Evolutionary conservation across 2,113 vertebrate species (phyloP).

Genomic region (Raja brachyura): DNA sequence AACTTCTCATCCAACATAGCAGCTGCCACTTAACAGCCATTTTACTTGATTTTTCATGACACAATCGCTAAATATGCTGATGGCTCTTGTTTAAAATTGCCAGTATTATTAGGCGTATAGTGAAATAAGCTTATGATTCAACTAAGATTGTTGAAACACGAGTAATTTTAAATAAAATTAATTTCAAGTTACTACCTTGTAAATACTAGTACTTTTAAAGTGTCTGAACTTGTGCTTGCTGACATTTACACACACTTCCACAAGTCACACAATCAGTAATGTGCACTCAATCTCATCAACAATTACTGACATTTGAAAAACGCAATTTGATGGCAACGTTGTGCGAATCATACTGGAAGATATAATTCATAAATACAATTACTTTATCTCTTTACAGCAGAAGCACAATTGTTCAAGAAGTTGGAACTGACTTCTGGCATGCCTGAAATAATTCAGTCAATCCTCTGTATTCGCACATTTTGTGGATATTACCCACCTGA

Average conservation of each 20-base stretch:
- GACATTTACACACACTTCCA: not conserved
- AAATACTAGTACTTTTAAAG: not conserved
- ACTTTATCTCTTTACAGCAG: not conserved
- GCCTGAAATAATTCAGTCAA: not conserved
- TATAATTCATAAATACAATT: not conserved
- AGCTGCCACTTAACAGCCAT: not conserved
- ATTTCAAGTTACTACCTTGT: not conserved
- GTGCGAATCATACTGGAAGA: not conserved
- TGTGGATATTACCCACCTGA: not conserved
- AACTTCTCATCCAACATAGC: not conserved
- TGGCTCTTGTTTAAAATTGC: not conserved
- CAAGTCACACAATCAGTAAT: not conserved
- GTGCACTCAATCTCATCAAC: not conserved
- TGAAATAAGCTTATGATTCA: not conserved
- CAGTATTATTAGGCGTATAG: not conserved
- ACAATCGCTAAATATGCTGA: not conserved
- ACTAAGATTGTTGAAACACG: not conserved
- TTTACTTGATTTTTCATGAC: not conserved
- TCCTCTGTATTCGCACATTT: not conserved
- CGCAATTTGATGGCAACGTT: not conserved
- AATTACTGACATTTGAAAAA: not conserved
- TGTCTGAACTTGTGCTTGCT: not conserved
- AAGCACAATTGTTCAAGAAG: not conserved
- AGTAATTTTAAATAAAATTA: not conserved
- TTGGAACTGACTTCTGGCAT: not conserved